A percentile compares a stretch with the other conserved stretches of the same genome.
These are phyloP conservation scores for Eira barbara DNA, from an alignment of 2,113 vertebrate genomes.

Conservation along the genomic window DNA sequence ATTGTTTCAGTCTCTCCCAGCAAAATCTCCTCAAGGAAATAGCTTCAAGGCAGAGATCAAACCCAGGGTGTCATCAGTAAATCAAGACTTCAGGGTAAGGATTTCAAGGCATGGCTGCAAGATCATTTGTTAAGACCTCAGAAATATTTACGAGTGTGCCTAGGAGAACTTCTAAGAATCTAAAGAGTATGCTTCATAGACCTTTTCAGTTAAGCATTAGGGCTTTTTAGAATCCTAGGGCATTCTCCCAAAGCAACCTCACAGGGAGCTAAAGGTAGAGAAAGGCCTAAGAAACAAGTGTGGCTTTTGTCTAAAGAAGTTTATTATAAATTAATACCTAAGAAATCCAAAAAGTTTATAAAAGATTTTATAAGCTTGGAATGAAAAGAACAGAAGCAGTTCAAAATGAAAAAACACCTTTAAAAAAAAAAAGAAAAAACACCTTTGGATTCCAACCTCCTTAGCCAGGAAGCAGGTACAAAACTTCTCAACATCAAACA, in stretches of 20 bases:
- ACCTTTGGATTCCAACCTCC: not conserved
- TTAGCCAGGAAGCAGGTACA: not conserved
- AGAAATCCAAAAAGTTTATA: not conserved
- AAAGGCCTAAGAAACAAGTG: not conserved
- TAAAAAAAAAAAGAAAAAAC: not conserved
- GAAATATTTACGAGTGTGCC: not conserved
- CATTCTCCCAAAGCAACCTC: not conserved
- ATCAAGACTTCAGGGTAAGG: not conserved
- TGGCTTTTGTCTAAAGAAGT: not conserved
- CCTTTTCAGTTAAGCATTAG: not conserved
- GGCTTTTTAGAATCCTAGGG: not conserved
- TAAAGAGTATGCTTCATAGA: not conserved
- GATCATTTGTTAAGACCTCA: not conserved
- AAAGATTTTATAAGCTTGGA: not conserved
- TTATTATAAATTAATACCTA: not conserved
- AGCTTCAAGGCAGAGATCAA: slow-evolving; percentile 6
- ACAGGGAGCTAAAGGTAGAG: not conserved
- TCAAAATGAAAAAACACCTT: not conserved
- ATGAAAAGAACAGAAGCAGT: not conserved
- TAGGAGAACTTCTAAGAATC: not conserved
- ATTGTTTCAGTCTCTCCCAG: not conserved
- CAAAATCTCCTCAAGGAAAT: not conserved
- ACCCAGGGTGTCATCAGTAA: not conserved
- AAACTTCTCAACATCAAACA: not conserved
- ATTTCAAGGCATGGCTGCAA: not conserved